Conservation (phyloP, 2,888 invertebrate genomes). For the Nephrotoma appendiculata region DNA sequence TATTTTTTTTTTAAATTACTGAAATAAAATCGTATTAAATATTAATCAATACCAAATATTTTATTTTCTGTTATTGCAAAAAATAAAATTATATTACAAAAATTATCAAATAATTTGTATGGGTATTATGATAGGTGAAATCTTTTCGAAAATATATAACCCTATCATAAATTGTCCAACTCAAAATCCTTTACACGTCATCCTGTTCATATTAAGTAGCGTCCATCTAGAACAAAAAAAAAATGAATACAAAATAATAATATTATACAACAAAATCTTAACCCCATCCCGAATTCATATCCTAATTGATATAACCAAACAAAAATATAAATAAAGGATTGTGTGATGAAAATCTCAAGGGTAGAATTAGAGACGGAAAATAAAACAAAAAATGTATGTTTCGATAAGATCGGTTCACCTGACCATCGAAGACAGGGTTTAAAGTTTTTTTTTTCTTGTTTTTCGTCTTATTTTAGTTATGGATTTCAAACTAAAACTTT, state of each 20-base stretch:
- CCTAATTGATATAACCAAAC: neutral
- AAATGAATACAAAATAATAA: neutral
- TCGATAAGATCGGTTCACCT: slow-evolving; percentile 1
- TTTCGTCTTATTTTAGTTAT: neutral
- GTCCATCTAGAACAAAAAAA: neutral
- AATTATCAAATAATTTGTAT: neutral
- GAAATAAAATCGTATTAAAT: neutral
- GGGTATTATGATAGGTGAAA: neutral
- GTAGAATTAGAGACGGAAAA: neutral
- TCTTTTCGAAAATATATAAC: neutral
- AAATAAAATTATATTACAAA: neutral
- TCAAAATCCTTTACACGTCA: neutral
- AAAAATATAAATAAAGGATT: neutral
- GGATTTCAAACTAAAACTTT: neutral
- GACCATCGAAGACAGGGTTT: neutral
- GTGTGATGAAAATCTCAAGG: slow-evolving; percentile 2
- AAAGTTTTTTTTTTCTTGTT: neutral
- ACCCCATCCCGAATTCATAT: neutral
- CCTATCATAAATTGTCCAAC: neutral
- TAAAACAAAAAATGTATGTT: neutral
- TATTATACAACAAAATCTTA: neutral
- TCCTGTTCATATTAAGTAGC: neutral
- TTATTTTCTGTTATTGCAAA: neutral
- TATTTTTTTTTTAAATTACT: neutral
- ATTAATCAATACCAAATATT: neutral